Evolutionary conservation across 1,140 invertebrate species (phyloP).

Genomic region (Calycopis cecrops): DNA sequence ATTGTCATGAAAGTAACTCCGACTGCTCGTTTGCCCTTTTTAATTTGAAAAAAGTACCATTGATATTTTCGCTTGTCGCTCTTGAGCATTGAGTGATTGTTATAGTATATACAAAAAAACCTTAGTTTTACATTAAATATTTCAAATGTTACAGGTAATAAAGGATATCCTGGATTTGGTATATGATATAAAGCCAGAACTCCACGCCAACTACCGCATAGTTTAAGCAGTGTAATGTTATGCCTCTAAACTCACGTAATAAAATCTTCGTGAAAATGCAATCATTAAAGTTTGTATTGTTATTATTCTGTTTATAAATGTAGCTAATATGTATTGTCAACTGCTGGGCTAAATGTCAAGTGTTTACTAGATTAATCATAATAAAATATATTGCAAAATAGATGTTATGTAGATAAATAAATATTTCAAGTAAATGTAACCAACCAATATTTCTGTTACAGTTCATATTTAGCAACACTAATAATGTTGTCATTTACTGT

Average conservation of each 20-base stretch:
- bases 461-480: not conserved
- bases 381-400: not conserved
- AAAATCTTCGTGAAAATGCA: constrained; percentile 41
- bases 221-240: constrained; percentile 35
- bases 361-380: not conserved
- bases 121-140: no score
- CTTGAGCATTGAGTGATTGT: no score
- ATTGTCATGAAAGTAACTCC: no score
- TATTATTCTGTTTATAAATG: constrained; percentile 43
- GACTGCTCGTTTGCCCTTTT: no score
- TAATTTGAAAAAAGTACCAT: no score
- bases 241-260: constrained; percentile 33
- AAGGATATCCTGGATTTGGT: constrained; percentile 87
- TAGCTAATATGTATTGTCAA: constrained; percentile 29
- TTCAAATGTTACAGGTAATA: constrained; percentile 80
- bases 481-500: constrained; percentile 44
- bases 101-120: no score
- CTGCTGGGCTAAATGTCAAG: not conserved
- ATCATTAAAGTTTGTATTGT: constrained; percentile 44
- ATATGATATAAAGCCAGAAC: constrained; percentile 91
- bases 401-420: constrained; percentile 1
- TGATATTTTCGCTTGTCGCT: no score
- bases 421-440: not conserved
- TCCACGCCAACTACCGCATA: constrained; percentile 88
- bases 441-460: not conserved